Percentiles rank a stretch among this genome's conserved stretches.
Conservation (phyloP, 2,888 invertebrate species). For the Eueremaeus valkanovi region DNA sequence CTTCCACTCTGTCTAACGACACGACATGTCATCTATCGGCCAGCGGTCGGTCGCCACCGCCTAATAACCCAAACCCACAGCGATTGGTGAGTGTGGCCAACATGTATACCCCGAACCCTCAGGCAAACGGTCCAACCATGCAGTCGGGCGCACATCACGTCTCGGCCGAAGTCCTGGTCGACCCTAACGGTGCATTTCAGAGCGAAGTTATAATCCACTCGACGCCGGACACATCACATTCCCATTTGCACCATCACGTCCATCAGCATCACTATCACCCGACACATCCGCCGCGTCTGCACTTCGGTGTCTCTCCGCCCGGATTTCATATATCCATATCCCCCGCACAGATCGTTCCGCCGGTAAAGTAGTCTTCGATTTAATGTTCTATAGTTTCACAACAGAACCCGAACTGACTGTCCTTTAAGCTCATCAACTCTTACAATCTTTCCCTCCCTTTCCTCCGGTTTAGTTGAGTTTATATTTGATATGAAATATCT, state of each 20-base stretch:
- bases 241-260: conserved; percentile 59
- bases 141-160: conserved; percentile 49
- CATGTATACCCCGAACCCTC: conserved; percentile 11
- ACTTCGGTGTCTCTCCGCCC: conserved; percentile 48
- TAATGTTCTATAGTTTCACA: too few species aligned
- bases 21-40: not conserved
- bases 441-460: too few species aligned
- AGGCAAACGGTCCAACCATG: not conserved
- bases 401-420: too few species aligned
- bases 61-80: conserved; percentile 18
- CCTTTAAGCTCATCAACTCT: too few species aligned
- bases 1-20: conserved; percentile 6
- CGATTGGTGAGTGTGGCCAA: conserved; percentile 10
- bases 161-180: conserved; percentile 23
- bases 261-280: conserved; percentile 74
- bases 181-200: conserved; percentile 14
- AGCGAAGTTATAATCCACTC: conserved; percentile 34
- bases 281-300: conserved; percentile 53
- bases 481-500: too few species aligned
- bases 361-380: too few species aligned
- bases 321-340: conserved; percentile 59
- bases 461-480: too few species aligned
- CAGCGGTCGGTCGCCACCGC: conserved; percentile 8
- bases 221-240: conserved; percentile 36
- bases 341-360: conserved; percentile 48